Percentiles rank a stretch among this genome's conserved stretches.
Conservation (phyloP, 2,888 invertebrate species). For the Shargacucullia verbasci region DNA sequence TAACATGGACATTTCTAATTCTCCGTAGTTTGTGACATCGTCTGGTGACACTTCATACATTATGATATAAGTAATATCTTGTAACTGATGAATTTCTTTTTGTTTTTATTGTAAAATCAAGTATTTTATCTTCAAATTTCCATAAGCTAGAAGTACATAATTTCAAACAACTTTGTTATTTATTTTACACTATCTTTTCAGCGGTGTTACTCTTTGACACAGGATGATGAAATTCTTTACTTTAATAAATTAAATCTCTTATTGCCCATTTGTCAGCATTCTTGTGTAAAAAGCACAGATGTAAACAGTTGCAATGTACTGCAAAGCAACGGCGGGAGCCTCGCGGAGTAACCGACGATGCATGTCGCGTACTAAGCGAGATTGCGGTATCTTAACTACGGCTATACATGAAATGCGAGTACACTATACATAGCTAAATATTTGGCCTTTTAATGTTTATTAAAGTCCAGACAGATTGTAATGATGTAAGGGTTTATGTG, state of each 20-base stretch:
- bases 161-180: slow-evolving; percentile 20
- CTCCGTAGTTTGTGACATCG: slow-evolving; percentile 86
- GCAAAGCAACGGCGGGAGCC: too few relatives aligned
- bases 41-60: not conserved
- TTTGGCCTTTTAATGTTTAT: too few relatives aligned
- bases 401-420: too few relatives aligned
- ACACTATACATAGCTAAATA: too few relatives aligned
- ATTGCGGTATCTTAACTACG: too few relatives aligned
- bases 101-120: not conserved
- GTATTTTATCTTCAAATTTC: slow-evolving; percentile 17
- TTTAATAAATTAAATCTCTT: slow-evolving; percentile 28
- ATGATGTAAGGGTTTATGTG: too few relatives aligned
- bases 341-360: too few relatives aligned
- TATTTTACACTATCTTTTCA: slow-evolving; percentile 7
- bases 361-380: too few relatives aligned
- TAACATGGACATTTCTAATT: slow-evolving; percentile 95
- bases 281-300: too few relatives aligned
- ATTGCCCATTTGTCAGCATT: slow-evolving; percentile 30
- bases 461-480: too few relatives aligned
- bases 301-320: too few relatives aligned
- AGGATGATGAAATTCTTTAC: slow-evolving; percentile 15
- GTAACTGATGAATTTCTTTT: slow-evolving; percentile 7
- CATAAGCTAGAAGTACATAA: slow-evolving; percentile 21
- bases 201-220: slow-evolving; percentile 18
- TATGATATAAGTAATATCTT: slow-evolving; percentile 7